Evolutionary conservation across 2,113 vertebrate species (phyloP).

Genomic region (Semnornis frantzii): DNA sequence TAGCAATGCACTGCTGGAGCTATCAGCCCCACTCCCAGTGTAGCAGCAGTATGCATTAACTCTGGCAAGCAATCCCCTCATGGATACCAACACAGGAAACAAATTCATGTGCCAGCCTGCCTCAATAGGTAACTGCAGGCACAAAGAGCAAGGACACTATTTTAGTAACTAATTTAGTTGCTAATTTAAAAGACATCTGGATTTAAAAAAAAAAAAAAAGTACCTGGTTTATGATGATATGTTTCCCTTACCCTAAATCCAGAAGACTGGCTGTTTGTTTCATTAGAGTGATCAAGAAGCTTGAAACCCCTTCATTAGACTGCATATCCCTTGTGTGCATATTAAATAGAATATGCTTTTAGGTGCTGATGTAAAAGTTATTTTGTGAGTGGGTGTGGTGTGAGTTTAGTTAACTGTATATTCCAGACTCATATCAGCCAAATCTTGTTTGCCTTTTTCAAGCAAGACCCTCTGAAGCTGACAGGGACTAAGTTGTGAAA

Average conservation of each 20-base stretch:
- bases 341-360: background rate
- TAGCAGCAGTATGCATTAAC: background rate
- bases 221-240: background rate
- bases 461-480: background rate
- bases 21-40: background rate
- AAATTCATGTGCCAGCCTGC: background rate
- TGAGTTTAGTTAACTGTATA: background rate
- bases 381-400: background rate
- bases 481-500: background rate
- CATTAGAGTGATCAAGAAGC: background rate
- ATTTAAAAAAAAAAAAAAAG: background rate
- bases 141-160: background rate
- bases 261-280: background rate
- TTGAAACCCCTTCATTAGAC: background rate
- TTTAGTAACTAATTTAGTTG: background rate
- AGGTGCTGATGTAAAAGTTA: background rate
- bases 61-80: background rate
- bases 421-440: background rate
- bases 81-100: background rate
- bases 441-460: background rate
- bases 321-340: background rate
- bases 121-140: background rate
- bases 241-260: background rate
- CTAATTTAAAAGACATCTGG: background rate
- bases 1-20: rapidly evolving